Conservation (phyloP, 2,113 vertebrate species). For the Gadus macrocephalus region DNA sequence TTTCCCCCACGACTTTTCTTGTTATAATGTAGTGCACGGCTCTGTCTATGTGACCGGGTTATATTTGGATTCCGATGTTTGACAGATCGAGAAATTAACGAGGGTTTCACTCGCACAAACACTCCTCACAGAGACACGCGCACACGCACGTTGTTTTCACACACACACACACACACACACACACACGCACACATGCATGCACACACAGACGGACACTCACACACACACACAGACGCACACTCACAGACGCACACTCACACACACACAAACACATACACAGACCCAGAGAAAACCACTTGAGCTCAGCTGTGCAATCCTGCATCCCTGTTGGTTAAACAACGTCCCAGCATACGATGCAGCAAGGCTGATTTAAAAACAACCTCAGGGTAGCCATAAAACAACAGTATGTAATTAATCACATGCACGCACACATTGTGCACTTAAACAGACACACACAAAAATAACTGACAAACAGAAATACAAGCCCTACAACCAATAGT, state of each 20-base stretch:
- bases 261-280: conserved; percentile 2
- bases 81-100: conserved; percentile 42
- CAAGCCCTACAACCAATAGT: too few species aligned
- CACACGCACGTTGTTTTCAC: not conserved
- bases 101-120: conserved; percentile 29
- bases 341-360: conserved; percentile 21
- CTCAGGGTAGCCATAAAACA: too few species aligned
- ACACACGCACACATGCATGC: not conserved
- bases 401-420: too few species aligned
- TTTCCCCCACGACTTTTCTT: conserved; percentile 2
- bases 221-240: conserved; percentile 1
- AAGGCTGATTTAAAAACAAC: not conserved
- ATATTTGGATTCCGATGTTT: conserved; percentile 39
- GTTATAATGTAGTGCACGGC: not conserved
- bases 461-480: too few species aligned
- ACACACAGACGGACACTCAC: not conserved
- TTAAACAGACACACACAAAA: too few species aligned
- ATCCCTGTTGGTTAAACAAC: conserved; percentile 23
- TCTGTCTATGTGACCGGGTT: conserved; percentile 22
- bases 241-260: not conserved
- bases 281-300: conserved; percentile 1
- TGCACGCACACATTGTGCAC: too few species aligned
- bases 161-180: not conserved
- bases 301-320: conserved; percentile 7
- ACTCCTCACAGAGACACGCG: conserved; percentile 17